Evolutionary conservation across 1,140 invertebrate genomes (phyloP).

Genomic region (Planococcus citri): DNA sequence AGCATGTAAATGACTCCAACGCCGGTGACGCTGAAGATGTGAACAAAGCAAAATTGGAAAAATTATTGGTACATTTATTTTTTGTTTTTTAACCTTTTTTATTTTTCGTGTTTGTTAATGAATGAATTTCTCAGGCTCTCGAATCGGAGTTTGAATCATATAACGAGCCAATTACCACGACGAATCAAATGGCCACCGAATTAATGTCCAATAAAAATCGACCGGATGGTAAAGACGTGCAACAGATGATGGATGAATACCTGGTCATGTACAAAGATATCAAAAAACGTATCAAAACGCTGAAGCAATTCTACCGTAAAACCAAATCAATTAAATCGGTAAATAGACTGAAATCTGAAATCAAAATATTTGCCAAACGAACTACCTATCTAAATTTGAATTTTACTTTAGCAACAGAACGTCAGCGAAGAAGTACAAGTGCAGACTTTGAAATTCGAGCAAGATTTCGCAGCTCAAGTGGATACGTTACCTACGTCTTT

Average conservation of each 20-base stretch:
- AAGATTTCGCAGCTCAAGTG: conserved; percentile 61
- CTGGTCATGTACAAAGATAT: conserved; percentile 50
- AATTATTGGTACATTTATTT: conserved; percentile 21
- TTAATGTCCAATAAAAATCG: conserved; percentile 40
- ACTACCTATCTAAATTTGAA: neutral
- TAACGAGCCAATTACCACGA: conserved; percentile 39
- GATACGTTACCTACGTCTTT: conserved; percentile 55
- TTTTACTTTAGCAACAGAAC: conserved; percentile 30
- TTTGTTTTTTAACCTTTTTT: neutral
- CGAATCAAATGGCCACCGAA: conserved; percentile 44
- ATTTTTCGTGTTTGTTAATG: conserved; percentile 13
- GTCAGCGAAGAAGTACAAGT: conserved; percentile 51
- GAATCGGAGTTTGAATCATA: conserved; percentile 44
- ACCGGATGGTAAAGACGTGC: conserved; percentile 42
- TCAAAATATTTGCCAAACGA: neutral
- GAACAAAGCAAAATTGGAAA: conserved; percentile 22
- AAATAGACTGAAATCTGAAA: neutral
- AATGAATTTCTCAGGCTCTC: conserved; percentile 37
- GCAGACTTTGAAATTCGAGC: conserved; percentile 59
- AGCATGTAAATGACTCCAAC: conserved; percentile 43
- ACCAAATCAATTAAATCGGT: conserved; percentile 20
- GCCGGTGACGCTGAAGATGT: conserved; percentile 29
- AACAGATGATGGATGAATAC: conserved; percentile 53
- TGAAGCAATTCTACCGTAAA: conserved; percentile 32
- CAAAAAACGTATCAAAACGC: conserved; percentile 38